Percentiles rank a stretch among this genome's conserved stretches.
phyloP scores from a whole-genome alignment of 2,888 invertebrate species.

The Idaea aversata region DNA sequence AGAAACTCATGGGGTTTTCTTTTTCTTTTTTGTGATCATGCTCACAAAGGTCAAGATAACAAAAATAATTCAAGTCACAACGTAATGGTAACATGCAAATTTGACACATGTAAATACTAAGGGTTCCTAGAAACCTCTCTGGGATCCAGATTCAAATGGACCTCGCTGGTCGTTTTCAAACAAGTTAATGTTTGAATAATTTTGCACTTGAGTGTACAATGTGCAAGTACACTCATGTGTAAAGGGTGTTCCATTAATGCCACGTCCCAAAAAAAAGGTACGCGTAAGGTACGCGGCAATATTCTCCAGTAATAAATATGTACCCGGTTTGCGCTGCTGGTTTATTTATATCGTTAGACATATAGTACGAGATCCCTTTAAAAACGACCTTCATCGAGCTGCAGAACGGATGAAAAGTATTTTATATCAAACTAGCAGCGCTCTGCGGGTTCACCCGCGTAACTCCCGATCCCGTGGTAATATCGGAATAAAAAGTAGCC shows the following conservation, averaged over 20 bases:
- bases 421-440: too few species aligned
- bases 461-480: too few species aligned
- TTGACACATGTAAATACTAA: not conserved
- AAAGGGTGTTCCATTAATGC: not conserved
- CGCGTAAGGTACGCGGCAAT: not conserved
- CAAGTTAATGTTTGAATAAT: not conserved
- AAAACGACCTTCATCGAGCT: too few species aligned
- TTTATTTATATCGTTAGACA: not conserved
- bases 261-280: not conserved
- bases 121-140: not conserved
- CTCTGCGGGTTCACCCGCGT: too few species aligned
- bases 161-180: not conserved
- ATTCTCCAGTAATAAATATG: not conserved
- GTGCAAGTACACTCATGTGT: not conserved
- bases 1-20: too few species aligned
- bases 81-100: not conserved
- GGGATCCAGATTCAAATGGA: not conserved
- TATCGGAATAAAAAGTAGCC: too few species aligned
- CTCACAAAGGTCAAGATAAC: too few species aligned
- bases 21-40: too few species aligned
- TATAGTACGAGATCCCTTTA: not conserved
- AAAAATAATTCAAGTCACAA: too few species aligned
- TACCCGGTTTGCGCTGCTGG: not conserved
- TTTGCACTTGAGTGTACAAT: not conserved
- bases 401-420: too few species aligned